These are phyloP conservation scores for Crypturellus tataupa DNA, from an alignment of 2,797 vertebrate genomes.

Conservation along the genomic window DNA sequence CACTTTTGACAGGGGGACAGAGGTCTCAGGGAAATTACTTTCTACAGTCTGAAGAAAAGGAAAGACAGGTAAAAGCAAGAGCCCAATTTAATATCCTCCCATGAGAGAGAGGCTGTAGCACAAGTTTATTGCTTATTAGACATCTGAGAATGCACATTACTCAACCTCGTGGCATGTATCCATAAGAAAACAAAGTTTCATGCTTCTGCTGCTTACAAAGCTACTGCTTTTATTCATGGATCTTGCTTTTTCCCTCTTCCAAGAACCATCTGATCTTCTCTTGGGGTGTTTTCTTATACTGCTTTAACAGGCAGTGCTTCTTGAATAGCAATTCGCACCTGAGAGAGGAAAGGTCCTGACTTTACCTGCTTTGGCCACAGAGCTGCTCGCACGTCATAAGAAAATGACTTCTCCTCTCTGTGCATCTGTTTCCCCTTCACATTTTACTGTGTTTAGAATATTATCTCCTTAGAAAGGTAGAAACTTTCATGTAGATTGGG, in stretches of 20 bases:
- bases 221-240: neutral
- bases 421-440: neutral
- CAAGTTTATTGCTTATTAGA: slow-evolving; percentile 22
- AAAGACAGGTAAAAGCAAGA: slow-evolving; percentile 24
- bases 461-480: neutral
- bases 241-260: neutral
- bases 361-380: neutral
- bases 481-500: neutral
- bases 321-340: neutral
- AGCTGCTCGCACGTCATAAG: neutral
- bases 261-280: neutral
- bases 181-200: neutral
- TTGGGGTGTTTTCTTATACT: neutral
- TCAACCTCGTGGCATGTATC: slow-evolving; percentile 1
- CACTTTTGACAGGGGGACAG: slow-evolving; percentile 26
- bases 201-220: neutral
- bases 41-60: slow-evolving; percentile 18
- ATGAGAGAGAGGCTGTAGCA: neutral
- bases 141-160: neutral
- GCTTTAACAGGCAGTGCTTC: neutral
- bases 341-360: neutral
- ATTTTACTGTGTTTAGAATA: neutral
- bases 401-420: neutral
- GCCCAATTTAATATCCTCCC: slow-evolving; percentile 25
- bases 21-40: slow-evolving; percentile 29